Base-by-base conservation (phyloP, 2,113 vertebrate genomes). In the Fulica atra region DNA sequence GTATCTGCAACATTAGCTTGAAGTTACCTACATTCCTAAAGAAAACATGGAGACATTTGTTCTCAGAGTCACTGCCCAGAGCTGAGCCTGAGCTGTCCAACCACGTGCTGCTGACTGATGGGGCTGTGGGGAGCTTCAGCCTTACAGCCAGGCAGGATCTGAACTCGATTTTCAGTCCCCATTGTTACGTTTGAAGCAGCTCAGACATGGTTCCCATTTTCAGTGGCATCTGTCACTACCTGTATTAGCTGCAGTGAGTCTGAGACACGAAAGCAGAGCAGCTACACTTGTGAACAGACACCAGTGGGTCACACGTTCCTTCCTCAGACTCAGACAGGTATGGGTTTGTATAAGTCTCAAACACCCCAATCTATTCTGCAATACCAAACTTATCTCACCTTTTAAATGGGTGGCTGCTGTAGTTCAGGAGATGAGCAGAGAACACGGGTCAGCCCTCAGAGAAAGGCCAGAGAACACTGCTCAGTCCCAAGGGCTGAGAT, bases 1-100 rank as follows among this genome's bases (percentile, higher is more conserved):
- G 76, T n/a, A 82, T 88, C 89, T 88, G 90, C 90, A 92, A 50
- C 74, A 40, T 25, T 44, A 65, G 71, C 86, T 36, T 16, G 50
- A 94, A 94, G 95, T 90, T 76, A 86, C 28, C 70, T 59, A 61
- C 61, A 95, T 96, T 93, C 90, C 95, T 80, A 26, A 69, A 83
- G 86, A 57, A 83, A 76, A 24, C 64, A 28, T 6, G 1, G 63
- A 79, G 95, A 72, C 88, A 77, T 86, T 85, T 89, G 54, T 79
- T 83, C 82, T 36, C 23, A 13, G 81, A 61, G 9, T 13, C 25
- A 66, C 29, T 50, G 65, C 88, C 86, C 74, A 60, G 15, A 64
- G 54, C 86, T 83, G 92, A 92, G 76, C 80, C 95, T 95, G n/a
- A 65, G 85, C 76, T 61, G 64, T 31, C 16, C 60, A 48, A 31